Evolutionary conservation across 2,113 vertebrate genomes (phyloP).

Genomic region (Saguinus imperator): DNA sequence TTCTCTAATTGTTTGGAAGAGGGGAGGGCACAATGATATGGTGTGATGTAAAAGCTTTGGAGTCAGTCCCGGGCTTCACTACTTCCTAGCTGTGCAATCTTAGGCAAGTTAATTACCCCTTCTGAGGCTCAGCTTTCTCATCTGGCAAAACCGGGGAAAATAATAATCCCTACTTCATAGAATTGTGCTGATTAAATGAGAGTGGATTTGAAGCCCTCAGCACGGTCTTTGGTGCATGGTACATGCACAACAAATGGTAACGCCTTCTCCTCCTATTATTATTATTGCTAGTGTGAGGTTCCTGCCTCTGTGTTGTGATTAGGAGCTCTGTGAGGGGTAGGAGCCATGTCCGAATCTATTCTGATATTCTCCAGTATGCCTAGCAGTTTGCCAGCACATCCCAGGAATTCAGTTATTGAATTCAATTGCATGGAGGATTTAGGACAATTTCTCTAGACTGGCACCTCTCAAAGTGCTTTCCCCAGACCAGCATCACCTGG

Average conservation of each 20-base stretch:
- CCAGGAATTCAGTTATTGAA: neutral
- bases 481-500: neutral
- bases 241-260: too few relatives aligned
- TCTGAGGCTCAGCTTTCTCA: neutral
- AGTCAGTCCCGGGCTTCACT: neutral
- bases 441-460: neutral
- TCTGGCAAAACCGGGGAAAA: neutral
- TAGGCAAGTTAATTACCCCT: neutral
- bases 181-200: neutral
- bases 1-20: conserved; percentile 40
- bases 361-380: neutral
- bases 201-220: neutral
- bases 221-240: neutral
- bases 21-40: neutral
- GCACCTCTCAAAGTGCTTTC: neutral
- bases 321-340: neutral
- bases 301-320: neutral
- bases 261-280: neutral
- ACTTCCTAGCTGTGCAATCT: neutral
- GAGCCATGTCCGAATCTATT: neutral
- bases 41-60: neutral
- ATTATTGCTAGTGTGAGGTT: neutral
- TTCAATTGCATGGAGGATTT: neutral
- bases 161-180: neutral
- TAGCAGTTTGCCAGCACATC: neutral